Evolutionary conservation across 2,797 vertebrate genomes (phyloP).

Genomic region (Phrynocephalus forsythii): DNA sequence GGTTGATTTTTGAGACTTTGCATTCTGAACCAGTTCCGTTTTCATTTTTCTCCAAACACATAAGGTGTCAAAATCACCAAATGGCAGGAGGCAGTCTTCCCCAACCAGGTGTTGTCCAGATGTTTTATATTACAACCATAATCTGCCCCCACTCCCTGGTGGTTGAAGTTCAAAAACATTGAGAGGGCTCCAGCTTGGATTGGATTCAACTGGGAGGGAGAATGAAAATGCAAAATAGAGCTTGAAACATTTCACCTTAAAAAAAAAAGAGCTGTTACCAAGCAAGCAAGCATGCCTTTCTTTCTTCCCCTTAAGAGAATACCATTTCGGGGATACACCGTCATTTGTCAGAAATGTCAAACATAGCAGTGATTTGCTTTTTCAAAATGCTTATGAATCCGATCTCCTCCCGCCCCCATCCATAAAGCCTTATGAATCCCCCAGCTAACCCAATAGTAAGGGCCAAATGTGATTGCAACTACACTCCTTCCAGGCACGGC

Average conservation of each 20-base stretch:
- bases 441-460: neutral
- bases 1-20: neutral
- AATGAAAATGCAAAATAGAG: neutral
- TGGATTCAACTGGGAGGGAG: neutral
- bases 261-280: conserved; percentile 4
- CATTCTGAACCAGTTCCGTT: neutral
- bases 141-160: neutral
- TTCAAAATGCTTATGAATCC: conserved; percentile 31
- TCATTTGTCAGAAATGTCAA: conserved; percentile 34
- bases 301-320: neutral
- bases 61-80: neutral
- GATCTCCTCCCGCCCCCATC: neutral
- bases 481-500: neutral
- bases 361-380: neutral
- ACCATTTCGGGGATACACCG: neutral
- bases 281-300: neutral
- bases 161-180: neutral
- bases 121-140: neutral
- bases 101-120: neutral
- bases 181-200: neutral
- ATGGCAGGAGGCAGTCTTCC: neutral
- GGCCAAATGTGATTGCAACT: conserved; percentile 8
- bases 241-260: neutral
- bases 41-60: neutral
- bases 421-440: conserved; percentile 47